phyloP scores from a whole-genome alignment of 2,113 vertebrate species.

The Thunnus thynnus region DNA sequence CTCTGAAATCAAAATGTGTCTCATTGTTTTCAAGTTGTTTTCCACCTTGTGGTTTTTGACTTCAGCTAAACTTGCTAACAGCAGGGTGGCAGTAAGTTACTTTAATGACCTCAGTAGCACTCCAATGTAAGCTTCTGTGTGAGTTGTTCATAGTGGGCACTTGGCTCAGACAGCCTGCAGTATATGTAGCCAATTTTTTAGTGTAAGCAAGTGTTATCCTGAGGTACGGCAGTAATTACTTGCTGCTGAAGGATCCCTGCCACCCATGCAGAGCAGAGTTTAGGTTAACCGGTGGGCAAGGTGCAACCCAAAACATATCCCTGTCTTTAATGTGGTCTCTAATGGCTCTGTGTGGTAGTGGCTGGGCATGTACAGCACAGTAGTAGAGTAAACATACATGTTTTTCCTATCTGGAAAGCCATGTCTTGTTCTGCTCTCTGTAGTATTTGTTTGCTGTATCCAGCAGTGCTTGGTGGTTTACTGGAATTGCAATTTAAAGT shows the following conservation, averaged over 20 bases:
- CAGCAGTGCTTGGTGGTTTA: slow-evolving; percentile 3
- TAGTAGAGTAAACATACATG: slow-evolving; percentile 44
- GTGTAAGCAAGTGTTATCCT: slow-evolving; percentile 59
- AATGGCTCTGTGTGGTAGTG: slow-evolving; percentile 36
- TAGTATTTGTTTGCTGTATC: background rate
- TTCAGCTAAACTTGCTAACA: slow-evolving; percentile 32
- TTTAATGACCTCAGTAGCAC: slow-evolving; percentile 22
- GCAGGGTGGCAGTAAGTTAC: slow-evolving; percentile 15
- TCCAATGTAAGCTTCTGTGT: slow-evolving; percentile 46
- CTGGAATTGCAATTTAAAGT: background rate
- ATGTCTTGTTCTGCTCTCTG: background rate
- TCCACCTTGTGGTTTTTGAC: slow-evolving; percentile 21
- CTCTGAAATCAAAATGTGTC: slow-evolving; percentile 29
- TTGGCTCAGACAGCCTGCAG: slow-evolving; percentile 48
- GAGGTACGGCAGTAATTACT: slow-evolving; percentile 65
- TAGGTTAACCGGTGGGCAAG: slow-evolving; percentile 44
- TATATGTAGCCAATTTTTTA: slow-evolving; percentile 43
- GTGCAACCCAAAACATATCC: slow-evolving; percentile 37
- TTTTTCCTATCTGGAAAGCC: slow-evolving; percentile 18
- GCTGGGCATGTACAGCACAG: slow-evolving; percentile 17
- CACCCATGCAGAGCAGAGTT: slow-evolving; percentile 55
- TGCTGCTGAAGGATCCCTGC: slow-evolving; percentile 73
- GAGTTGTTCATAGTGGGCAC: slow-evolving; percentile 13
- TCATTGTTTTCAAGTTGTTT: slow-evolving; percentile 20
- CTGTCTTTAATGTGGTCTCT: slow-evolving; percentile 54